Base-by-base conservation (phyloP, 2,797 vertebrate genomes). In the Pangasius macronema region DNA sequence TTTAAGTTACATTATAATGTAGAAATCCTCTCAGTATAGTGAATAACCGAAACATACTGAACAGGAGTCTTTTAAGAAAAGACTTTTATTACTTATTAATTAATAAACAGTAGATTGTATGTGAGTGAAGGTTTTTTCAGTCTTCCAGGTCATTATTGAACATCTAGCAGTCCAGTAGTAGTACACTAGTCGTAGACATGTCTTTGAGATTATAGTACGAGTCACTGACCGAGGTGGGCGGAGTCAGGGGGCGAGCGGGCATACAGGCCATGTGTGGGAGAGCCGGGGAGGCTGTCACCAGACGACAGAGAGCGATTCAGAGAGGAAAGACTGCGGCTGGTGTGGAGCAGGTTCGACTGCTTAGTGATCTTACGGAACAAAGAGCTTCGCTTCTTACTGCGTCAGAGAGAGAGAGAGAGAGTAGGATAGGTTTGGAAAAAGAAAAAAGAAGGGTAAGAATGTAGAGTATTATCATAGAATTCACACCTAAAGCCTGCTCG, bases 331-430 rank as follows among this genome's bases (percentile, higher is more conserved):
- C 97, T 97, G 20, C 97, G 96, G 92, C 97, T 98, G 85, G 98
- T 98, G 94, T 99, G 98, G 59, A 99, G 96, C 85, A 99, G 94
- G 93, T 97, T 98, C 2, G 97, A 97, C 94, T 99, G 98, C 79
- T 98, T 97, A 42, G 98, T 97, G 91, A 98, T 98, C 94, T 98
- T 98, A 70, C 97, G 96, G 92, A 99, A 97, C 27, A 98, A 93
- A 57, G 97, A 98, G 89, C 95, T 97, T 86, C 96, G 96, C 91
- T 98, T 98, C 94, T 97, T 98, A 90, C 93, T 93, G 91, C 39
- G 89, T 68, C 85, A 4, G 84, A 86, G 53, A 63, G 16, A 3
- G 36, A 81, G 24, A 27, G 57, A 51, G 75, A 83, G 33, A 42
- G 53, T n/a, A n/a, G n/a, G n/a, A n/a, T n/a, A 42, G 14, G 72